Conservation (phyloP, 37 sponge, comb jelly and placozoan species). For the Halichondria panicea region DNA sequence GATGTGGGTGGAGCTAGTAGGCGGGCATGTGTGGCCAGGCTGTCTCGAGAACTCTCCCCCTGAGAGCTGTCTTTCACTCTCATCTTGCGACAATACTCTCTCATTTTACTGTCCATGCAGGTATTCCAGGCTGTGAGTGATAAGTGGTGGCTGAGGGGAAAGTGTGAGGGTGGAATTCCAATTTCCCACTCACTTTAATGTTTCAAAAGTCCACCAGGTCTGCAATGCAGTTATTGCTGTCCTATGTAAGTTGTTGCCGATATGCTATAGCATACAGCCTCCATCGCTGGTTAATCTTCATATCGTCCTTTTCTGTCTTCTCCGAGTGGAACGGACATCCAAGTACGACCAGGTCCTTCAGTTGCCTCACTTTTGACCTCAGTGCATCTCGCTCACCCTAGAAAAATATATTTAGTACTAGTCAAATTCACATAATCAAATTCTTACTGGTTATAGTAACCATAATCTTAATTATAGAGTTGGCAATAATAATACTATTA, state of each 20-base stretch:
- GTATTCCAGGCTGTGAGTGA: slow-evolving; percentile 5
- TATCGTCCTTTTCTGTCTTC: background rate
- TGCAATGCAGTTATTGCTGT: slow-evolving; percentile 33
- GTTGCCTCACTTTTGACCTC: slow-evolving; percentile 10
- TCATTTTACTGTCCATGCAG: slow-evolving; percentile 14
- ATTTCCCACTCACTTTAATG: slow-evolving; percentile 39
- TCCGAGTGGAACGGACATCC: slow-evolving; percentile 19
- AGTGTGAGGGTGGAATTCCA: too few species aligned
- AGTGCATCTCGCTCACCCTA: slow-evolving; percentile 45
- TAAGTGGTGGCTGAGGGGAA: too few species aligned
- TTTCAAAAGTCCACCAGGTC: slow-evolving; percentile 58
- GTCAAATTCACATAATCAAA: too few species aligned
- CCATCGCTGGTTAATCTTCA: background rate
- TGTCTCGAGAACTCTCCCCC: too few species aligned
- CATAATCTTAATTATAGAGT: slow-evolving; percentile 19
- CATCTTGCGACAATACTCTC: slow-evolving; percentile 10
- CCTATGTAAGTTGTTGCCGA: slow-evolving; percentile 28
- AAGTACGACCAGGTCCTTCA: slow-evolving; percentile 28
- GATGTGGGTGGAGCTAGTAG: too few species aligned
- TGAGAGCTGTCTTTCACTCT: background rate
- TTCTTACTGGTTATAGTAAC: background rate
- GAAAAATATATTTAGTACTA: too few species aligned
- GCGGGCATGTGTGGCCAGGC: too few species aligned
- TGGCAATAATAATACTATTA: too few species aligned
- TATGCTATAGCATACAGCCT: background rate